A percentile compares a stretch with the other conserved stretches of the same genome.
These are phyloP conservation scores for Cyanoliseus patagonus DNA, from an alignment of 2,113 vertebrate species.

Conservation along the genomic window DNA sequence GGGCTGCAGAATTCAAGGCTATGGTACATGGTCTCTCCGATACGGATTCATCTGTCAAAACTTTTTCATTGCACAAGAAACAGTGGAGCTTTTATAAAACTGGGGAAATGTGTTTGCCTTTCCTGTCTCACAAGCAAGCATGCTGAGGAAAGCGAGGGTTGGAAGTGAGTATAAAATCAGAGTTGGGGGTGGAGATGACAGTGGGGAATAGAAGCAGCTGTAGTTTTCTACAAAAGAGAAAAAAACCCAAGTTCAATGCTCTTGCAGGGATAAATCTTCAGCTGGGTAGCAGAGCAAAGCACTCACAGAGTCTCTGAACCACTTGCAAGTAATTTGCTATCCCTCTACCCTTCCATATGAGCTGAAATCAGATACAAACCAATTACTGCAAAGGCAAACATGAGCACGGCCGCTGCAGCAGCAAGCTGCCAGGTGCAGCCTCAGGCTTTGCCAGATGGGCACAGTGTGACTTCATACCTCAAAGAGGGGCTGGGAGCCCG, in stretches of 20 bases:
- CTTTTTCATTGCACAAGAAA: neutral
- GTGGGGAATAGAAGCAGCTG: neutral
- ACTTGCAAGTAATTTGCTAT: constrained; percentile 20
- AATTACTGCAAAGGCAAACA: neutral
- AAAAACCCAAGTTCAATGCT: neutral
- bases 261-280: neutral
- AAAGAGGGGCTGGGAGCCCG: neutral
- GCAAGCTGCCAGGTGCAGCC: constrained; percentile 15
- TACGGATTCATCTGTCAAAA: neutral
- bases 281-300: neutral
- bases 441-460: constrained; percentile 30
- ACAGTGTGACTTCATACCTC: neutral
- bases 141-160: neutral
- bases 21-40: rapidly evolving
- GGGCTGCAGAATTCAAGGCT: neutral
- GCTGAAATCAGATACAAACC: constrained; percentile 41
- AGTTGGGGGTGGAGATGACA: neutral
- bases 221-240: neutral
- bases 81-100: neutral
- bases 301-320: neutral
- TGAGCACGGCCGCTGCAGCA: neutral
- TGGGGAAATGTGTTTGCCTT: neutral
- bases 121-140: neutral
- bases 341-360: neutral
- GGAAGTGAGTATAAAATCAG: neutral